Percentiles rank a stretch among this genome's conserved stretches.
phyloP scores from a whole-genome alignment of 2,888 invertebrate species.

The Oscheius sp. region DNA sequence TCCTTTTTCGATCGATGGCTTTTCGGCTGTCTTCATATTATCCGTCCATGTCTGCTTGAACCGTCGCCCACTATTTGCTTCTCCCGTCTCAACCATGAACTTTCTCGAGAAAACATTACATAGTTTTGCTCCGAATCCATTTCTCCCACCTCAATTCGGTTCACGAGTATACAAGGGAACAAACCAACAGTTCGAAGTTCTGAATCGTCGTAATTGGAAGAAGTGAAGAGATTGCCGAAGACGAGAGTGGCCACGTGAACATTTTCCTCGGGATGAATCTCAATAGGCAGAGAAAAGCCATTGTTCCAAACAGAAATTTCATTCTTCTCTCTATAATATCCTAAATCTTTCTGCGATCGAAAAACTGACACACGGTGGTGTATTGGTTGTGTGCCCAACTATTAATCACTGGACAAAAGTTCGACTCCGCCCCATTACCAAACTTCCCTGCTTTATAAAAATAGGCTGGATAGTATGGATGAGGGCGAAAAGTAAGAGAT shows the following conservation, averaged over 20 bases:
- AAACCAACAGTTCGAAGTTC: slow-evolving; percentile 82
- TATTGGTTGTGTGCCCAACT: not conserved
- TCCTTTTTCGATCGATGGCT: slow-evolving; percentile 71
- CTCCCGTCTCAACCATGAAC: slow-evolving; percentile 87
- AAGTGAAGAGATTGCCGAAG: slow-evolving; percentile 94
- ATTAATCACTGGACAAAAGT: not conserved
- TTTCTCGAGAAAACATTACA: slow-evolving; percentile 97
- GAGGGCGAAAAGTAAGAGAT: slow-evolving; percentile 10
- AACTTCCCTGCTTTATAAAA: slow-evolving; percentile 2
- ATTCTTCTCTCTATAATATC: slow-evolving; percentile 7
- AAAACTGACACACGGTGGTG: too few species aligned
- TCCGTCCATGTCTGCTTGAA: slow-evolving; percentile 82
- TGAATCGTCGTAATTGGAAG: slow-evolving; percentile 96
- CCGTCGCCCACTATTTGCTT: slow-evolving; percentile 5
- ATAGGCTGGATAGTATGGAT: slow-evolving; percentile 18
- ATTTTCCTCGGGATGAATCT: slow-evolving; percentile 71
- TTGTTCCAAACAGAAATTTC: slow-evolving; percentile 76
- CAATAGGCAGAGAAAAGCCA: slow-evolving; percentile 48
- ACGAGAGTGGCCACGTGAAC: slow-evolving; percentile 99
- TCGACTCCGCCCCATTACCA: slow-evolving; percentile 27
- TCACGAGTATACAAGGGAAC: not conserved
- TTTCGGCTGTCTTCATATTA: slow-evolving; percentile 85
- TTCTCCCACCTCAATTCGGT: slow-evolving; percentile 79
- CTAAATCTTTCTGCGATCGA: not conserved
- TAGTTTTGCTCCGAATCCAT: slow-evolving; percentile 97